Conservation (phyloP, 30 jellyfish, hydroid and myxozoan genomes). For the Turritopsis rubra region DNA sequence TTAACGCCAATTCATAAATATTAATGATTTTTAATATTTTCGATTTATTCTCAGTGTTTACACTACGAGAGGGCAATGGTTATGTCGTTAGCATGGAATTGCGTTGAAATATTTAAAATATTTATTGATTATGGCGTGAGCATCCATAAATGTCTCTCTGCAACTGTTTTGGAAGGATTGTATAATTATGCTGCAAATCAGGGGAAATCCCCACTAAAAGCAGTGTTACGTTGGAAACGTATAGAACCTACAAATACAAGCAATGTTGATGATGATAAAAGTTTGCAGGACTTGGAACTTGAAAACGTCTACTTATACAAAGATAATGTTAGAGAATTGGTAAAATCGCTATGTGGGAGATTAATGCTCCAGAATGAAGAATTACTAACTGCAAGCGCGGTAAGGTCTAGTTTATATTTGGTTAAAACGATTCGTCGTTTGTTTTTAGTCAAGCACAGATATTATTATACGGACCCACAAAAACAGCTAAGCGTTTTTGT, state of each 20-base stretch:
- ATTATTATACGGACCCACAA: too few species aligned
- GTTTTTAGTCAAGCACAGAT: too few species aligned
- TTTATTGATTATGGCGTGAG: conserved; percentile 72
- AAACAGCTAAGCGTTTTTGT: too few species aligned
- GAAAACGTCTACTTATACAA: background rate
- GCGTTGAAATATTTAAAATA: conserved; percentile 68
- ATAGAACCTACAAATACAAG: too few species aligned
- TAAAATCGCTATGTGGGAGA: background rate
- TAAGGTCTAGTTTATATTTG: background rate
- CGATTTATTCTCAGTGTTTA: background rate
- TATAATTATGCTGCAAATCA: conserved; percentile 30
- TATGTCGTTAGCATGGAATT: conserved; percentile 60
- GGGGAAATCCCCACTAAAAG: background rate
- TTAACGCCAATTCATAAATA: too few species aligned
- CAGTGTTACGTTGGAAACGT: background rate
- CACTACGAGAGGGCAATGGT: conserved; percentile 54
- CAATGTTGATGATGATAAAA: background rate
- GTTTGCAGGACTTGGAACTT: background rate
- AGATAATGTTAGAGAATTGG: background rate
- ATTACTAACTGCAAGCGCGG: too few species aligned
- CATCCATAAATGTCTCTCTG: conserved; percentile 39
- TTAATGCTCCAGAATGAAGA: background rate
- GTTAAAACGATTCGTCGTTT: too few species aligned
- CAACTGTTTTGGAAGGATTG: conserved; percentile 42
- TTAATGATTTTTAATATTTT: too few species aligned